Base-by-base conservation (phyloP, 2,113 vertebrate species). In the Spermophilus dauricus region DNA sequence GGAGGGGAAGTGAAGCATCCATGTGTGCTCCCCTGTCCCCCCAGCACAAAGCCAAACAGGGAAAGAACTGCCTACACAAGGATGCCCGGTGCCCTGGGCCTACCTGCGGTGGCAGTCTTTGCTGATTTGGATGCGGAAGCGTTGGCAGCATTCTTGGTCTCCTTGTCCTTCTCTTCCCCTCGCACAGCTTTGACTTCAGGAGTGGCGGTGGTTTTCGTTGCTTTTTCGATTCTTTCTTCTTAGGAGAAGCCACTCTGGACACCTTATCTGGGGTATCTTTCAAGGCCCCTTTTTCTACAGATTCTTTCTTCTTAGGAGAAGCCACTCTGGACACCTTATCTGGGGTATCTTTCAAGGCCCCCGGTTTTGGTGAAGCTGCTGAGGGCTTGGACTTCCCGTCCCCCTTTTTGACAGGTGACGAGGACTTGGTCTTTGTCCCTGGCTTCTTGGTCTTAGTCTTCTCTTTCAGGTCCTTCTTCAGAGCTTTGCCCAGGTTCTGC, bases 71-170 rank as follows among this genome's bases (percentile, higher is more conserved):
- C 58, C 65, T 34, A 2, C 0, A 8, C 18, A 11, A 1, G 24
- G 51, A 2, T 2, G 11, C 86, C 12, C 4, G 2, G n/a, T 11
- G n/a, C 12, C 42, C 53, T 24, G 34, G 16, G 65, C 93, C 95
- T 99, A 99, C 99, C 99, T 98, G 99, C 98, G 80, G 99, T 98
- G 28, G 98, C 98, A 26, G 98, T 99, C 99, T 99, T 99, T 16
- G 98, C 99, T 0, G 99, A 99, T 95, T 99, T 99, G 86, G 99
- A 99, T 28, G 99, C 98, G 56, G 99, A 99, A 53, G 99, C 99
- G 39, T 99, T 99, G 88, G 99, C 99, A 16, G 99, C 99, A 96
- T 99, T 99, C 99, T 99, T 99, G 80, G 99, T 99, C 65, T 99
- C 99, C 86, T 99, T 99, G 98, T 99, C 99, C 98, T 99, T 99